phyloP scores from a whole-genome alignment of 2,113 vertebrate species.

The Hoplias malabaricus region DNA sequence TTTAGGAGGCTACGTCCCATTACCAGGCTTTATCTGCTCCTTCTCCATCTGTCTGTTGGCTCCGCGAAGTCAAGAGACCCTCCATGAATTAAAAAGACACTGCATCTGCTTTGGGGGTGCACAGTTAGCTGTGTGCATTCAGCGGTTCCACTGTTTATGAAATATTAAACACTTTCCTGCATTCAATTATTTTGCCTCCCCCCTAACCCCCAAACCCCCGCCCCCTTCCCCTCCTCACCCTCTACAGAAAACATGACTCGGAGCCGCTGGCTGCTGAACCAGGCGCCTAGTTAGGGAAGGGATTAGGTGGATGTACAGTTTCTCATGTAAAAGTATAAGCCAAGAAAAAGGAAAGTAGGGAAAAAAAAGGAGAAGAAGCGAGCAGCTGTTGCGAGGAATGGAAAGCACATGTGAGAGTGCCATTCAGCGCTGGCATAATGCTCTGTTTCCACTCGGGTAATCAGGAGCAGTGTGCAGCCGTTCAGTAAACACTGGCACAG shows the following conservation, averaged over 20 bases:
- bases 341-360: not conserved
- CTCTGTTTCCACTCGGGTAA: constrained; percentile 59
- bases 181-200: constrained; percentile 65
- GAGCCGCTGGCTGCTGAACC: constrained; percentile 47
- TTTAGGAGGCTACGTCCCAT: constrained; percentile 65
- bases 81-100: constrained; percentile 73
- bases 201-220: no score
- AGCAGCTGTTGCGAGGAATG: constrained; percentile 68
- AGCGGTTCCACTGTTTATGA: constrained; percentile 71
- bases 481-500: constrained; percentile 56
- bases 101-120: constrained; percentile 72
- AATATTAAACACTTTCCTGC: constrained; percentile 72
- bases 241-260: constrained; percentile 52
- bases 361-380: constrained; percentile 35
- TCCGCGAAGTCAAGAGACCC: constrained; percentile 52
- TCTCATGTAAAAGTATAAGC: constrained; percentile 38
- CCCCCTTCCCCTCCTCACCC: constrained; percentile 42
- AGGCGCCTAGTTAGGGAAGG: constrained; percentile 39
- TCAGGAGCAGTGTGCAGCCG: constrained; percentile 47
- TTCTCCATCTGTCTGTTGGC: constrained; percentile 71
- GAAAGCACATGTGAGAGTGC: constrained; percentile 59
- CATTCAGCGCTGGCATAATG: constrained; percentile 47
- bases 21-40: constrained; percentile 73
- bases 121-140: constrained; percentile 70
- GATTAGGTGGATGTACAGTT: constrained; percentile 37